phyloP scores from a whole-genome alignment of 2,888 invertebrate genomes.

The Andricus quercusramuli region DNA sequence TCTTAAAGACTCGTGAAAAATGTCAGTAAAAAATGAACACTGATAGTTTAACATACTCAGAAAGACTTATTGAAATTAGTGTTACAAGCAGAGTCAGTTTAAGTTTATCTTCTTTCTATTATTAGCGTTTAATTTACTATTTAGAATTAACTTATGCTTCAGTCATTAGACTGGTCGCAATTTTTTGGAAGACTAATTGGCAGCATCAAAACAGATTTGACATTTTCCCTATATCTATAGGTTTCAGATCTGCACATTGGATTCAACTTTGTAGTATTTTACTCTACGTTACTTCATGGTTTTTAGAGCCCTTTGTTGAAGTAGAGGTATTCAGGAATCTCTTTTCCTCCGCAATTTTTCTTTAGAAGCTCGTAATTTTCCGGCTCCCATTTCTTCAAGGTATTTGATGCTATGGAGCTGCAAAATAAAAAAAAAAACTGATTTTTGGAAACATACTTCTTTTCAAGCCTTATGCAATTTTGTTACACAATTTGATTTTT shows the following conservation, averaged over 20 bases:
- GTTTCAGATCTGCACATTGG: slow-evolving; percentile 3
- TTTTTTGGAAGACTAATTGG: slow-evolving; percentile 22
- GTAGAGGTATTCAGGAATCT: slow-evolving; percentile 87
- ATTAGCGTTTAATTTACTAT: not conserved
- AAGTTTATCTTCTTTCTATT: not conserved
- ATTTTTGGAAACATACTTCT: too few relatives aligned
- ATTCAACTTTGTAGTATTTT: slow-evolving; percentile 41
- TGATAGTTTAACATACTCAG: not conserved
- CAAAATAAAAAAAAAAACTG: slow-evolving; percentile 56
- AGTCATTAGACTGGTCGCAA: not conserved
- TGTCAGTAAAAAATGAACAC: not conserved
- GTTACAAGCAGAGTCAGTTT: not conserved
- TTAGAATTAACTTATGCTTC: not conserved
- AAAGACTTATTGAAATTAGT: not conserved
- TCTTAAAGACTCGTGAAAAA: not conserved
- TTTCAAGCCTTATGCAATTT: too few relatives aligned
- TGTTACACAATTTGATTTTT: too few relatives aligned
- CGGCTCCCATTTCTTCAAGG: slow-evolving; percentile 87
- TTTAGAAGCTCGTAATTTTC: slow-evolving; percentile 86
- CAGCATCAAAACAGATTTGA: slow-evolving; percentile 26
- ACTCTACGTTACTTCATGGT: not conserved
- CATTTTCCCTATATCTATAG: slow-evolving; percentile 8
- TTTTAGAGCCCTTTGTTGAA: slow-evolving; percentile 93
- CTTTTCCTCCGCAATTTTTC: slow-evolving; percentile 82
- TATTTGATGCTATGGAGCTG: slow-evolving; percentile 86